Evolutionary conservation across 2,888 invertebrate genomes (phyloP).

Genomic region (Idaea dimidiata): DNA sequence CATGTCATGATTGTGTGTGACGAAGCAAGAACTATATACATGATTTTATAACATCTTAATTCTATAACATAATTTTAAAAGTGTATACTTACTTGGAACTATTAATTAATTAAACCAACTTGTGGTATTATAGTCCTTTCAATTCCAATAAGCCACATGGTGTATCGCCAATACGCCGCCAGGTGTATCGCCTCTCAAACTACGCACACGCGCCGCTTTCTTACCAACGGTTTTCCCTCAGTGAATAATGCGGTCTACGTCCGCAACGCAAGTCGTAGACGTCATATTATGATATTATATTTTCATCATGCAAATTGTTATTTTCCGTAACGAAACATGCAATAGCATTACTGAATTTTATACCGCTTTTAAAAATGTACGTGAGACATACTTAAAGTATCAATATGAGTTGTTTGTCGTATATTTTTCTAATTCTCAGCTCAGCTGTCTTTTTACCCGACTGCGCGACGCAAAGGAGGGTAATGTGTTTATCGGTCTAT

Average conservation of each 20-base stretch:
- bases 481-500: too few species aligned
- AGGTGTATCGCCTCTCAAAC: slow-evolving; percentile 18
- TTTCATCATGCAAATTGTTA: slow-evolving; percentile 10
- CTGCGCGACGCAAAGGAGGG: too few species aligned
- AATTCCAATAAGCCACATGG: slow-evolving; percentile 23
- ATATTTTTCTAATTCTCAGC: neutral
- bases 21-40: slow-evolving; percentile 14
- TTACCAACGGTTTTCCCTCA: slow-evolving; percentile 59
- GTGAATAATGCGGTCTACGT: slow-evolving; percentile 45
- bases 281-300: slow-evolving; percentile 36
- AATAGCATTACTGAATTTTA: neutral
- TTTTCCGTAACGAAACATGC: neutral
- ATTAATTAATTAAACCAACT: slow-evolving; percentile 3
- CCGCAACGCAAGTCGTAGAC: slow-evolving; percentile 19
- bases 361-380: neutral
- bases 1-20: slow-evolving; percentile 14
- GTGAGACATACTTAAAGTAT: neutral
- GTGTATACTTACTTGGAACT: slow-evolving; percentile 7
- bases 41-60: slow-evolving; percentile 8
- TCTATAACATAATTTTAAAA: slow-evolving; percentile 6
- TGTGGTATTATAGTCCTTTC: slow-evolving; percentile 13
- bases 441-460: too few species aligned
- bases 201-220: slow-evolving; percentile 36
- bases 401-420: neutral
- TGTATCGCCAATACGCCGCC: slow-evolving; percentile 16